Evolutionary conservation across 2,888 invertebrate species (phyloP), one percentile per base, ranked within the genome.

Genomic region (Drosophila macrospina): DNA sequence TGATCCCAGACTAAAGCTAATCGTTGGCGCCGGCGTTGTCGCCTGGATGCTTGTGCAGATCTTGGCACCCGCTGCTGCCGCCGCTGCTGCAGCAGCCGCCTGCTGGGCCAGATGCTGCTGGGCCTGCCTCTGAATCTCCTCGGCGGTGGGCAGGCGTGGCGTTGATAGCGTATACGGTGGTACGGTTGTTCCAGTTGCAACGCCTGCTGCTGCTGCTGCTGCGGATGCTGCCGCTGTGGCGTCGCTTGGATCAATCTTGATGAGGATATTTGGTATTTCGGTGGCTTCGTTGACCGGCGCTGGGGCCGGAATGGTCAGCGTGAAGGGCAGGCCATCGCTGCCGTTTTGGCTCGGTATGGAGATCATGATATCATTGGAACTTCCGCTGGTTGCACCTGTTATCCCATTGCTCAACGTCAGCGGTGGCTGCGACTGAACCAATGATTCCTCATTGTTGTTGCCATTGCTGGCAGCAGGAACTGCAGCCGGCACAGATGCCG

Each of bases 141-240:
- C 91, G 20, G 91, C 90, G 16, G 91, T 91, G 26, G 91, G 91
- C 56, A 92, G 69, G n/a, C 92, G 89, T n/a, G 92, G 92, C 72
- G 92, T 91, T 8, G 92, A 91, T 57, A 92, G 91, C 30, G 92
- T 91, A 76, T 91, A 92, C 36, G 92, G 92, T 73, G 91, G 91
- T 51, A 90, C 67, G n/a, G 86, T 63, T 42, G 69, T 59, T 59
- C 73, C 68, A 45, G 67, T 63, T 36, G 82, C 54, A 50, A 45
- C 79, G 20, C 68, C 78, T 32, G 70, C 66, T 24, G 77, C 51
- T 16, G 70, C 50, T 24, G 77, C 56, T 24, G 80, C 55, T n/a
- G n/a, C n/a, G n/a, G 20, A 20, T 11, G 74, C 62, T 28, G 28
- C 28, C 8, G 28, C 28, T 28, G 7, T 8, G 20, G 80, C 78